These are phyloP conservation scores for Platyura marginata DNA, from an alignment of 1,140 invertebrate genomes.

Conservation along the genomic window DNA sequence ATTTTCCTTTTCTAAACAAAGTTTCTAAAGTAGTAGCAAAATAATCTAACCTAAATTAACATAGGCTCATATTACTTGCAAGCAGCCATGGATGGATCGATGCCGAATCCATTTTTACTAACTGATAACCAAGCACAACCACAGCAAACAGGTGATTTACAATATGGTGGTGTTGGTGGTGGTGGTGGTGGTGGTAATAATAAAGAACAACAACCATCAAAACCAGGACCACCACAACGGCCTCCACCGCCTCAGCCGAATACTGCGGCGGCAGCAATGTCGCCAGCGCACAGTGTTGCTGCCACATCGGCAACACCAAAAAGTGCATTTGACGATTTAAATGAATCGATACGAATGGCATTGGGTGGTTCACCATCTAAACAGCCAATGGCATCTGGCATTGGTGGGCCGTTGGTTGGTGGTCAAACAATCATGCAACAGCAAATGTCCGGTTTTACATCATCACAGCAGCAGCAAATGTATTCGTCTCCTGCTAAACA, in stretches of 20 bases:
- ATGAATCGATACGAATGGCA: constrained; percentile 47
- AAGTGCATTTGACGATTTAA: constrained; percentile 49
- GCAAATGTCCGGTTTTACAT: constrained; percentile 23
- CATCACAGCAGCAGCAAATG: neutral
- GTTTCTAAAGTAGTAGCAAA: too few relatives aligned
- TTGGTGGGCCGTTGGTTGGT: constrained; percentile 5
- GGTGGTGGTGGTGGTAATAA: constrained; percentile 1
- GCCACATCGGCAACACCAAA: constrained; percentile 28
- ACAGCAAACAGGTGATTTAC: constrained; percentile 3
- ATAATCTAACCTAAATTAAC: too few relatives aligned
- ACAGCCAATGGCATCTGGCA: constrained; percentile 9
- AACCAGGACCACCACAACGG: neutral
- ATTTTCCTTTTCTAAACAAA: too few relatives aligned
- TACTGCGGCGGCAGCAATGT: constrained; percentile 27
- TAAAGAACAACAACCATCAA: neutral
- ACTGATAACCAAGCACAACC: constrained; percentile 6
- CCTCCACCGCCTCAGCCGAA: constrained; percentile 18
- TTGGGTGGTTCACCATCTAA: constrained; percentile 40
- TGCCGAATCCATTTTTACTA: constrained; percentile 15
- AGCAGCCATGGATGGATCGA: constrained; percentile 14
- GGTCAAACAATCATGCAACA: constrained; percentile 30
- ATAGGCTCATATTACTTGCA: constrained; percentile 10
- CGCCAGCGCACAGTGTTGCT: constrained; percentile 28
- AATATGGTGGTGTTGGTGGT: neutral
- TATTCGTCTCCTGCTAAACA: constrained; percentile 1